A percentile compares a stretch with the other conserved stretches of the same genome.
phyloP scores from a whole-genome alignment of 2,797 vertebrate species.

The Neomorphus geoffroyi region DNA sequence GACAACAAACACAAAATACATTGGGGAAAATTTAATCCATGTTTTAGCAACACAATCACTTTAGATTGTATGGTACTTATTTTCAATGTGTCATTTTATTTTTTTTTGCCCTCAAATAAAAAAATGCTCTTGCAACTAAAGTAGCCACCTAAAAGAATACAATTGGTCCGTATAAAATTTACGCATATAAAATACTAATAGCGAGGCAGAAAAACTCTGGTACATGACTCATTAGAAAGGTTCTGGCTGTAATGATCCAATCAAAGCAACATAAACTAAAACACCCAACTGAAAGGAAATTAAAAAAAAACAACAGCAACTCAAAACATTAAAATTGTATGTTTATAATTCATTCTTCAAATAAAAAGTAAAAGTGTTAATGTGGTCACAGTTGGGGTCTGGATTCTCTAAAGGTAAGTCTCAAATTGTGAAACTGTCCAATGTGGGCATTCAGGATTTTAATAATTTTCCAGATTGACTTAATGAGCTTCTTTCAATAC shows the following conservation, averaged over 20 bases:
- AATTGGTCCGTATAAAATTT: neutral
- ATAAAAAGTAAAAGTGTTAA: neutral
- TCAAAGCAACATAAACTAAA: neutral
- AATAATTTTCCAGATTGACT: neutral
- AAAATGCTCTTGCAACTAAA: neutral
- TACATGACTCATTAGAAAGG: neutral
- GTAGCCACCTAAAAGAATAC: neutral
- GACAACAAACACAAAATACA: neutral
- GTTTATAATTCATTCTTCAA: neutral
- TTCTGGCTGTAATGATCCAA: neutral
- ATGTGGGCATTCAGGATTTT: neutral
- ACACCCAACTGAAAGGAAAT: neutral
- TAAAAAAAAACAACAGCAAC: neutral
- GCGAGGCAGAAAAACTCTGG: neutral
- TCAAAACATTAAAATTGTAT: neutral
- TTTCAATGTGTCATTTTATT: neutral
- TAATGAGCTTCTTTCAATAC: constrained; percentile 15
- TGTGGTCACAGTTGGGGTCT: neutral
- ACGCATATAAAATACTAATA: neutral
- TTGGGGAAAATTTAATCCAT: neutral
- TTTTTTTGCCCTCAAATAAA: neutral
- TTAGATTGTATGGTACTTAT: neutral
- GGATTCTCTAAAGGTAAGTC: neutral
- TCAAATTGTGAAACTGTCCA: neutral
- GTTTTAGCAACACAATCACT: neutral